Evolutionary conservation across 2,113 vertebrate species (phyloP), one percentile per base, ranked within the genome.

Genomic region (Anoura caudifer): DNA sequence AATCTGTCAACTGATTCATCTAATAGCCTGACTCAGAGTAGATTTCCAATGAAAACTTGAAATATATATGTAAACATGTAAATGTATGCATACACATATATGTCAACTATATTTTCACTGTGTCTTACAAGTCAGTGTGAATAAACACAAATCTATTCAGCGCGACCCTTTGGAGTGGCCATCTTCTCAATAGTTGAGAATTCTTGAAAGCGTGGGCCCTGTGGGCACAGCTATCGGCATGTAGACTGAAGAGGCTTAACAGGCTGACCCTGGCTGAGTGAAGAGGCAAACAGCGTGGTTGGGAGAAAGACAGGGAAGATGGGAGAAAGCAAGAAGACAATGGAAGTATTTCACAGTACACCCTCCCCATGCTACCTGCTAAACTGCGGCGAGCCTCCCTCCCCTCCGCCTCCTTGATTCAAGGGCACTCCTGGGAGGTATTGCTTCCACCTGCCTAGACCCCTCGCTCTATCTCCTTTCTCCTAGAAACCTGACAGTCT

Each of bases 31-130:
- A 65, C 43, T 61, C 19, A n/a, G 22, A 36, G 73, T 43, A 19
- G 41, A 82, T 52, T 95, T 86, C 45, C 73, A 77, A 36, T 15
- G 13, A 67, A 73, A 87, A 81, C 33, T 31, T 76, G 14, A 95
- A 83, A 16, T 70, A 52, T n/a, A 59, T 5, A 36, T 4, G 1
- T 70, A 33, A 31, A 61, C 36, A 41, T 20, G 24, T 63, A 80
- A 22, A 36, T 52, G 1, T 54, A 52, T 41, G 3, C 59, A 16
- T 63, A 75, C 2, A 5, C 3, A 63, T 3, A 16, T 4, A 33
- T 41, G 70, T 20, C 75, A 75, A 31, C 50, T 80, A 43, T 24
- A n/a, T 61, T 90, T 87, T 81, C 41, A n/a, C 36, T 65, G 50
- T 47, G 24, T 36, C 33, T 84, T 86, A 33, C 4, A 77, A 91